These are phyloP conservation scores for Drosophila flavopinicola DNA, from an alignment of 2,888 invertebrate species.

Conservation along the genomic window DNA sequence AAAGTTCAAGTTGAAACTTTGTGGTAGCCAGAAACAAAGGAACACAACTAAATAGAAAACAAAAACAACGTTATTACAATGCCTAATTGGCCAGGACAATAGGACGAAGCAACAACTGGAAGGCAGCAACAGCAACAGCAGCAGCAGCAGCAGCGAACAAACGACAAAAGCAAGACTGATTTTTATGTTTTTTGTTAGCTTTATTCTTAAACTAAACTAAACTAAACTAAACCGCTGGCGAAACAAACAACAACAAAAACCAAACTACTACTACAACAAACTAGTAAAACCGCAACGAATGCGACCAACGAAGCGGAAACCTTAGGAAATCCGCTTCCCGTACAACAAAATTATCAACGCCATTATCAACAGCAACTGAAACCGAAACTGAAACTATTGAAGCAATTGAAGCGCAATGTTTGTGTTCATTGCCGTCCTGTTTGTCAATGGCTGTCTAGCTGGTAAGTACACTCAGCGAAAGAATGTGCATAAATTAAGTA, in stretches of 20 bases:
- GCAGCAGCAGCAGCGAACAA: conserved; percentile 24
- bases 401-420: conserved; percentile 79
- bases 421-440: conserved; percentile 82
- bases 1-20: conserved; percentile 33
- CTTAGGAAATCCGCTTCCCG: conserved; percentile 56
- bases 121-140: conserved; percentile 13
- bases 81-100: conserved; percentile 42
- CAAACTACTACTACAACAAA: conserved; percentile 3
- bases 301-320: conserved; percentile 48
- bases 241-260: conserved; percentile 2
- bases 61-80: conserved; percentile 32
- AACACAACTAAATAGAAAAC: neutral
- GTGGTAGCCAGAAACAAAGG: neutral
- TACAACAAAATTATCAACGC: conserved; percentile 32
- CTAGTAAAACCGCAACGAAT: conserved; percentile 9
- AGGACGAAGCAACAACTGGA: conserved; percentile 10
- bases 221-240: conserved; percentile 21
- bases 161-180: conserved; percentile 79
- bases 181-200: conserved; percentile 79
- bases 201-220: conserved; percentile 37
- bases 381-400: conserved; percentile 38
- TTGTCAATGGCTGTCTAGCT: conserved; percentile 84
- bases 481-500: neutral
- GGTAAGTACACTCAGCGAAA: conserved; percentile 77
- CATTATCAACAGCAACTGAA: conserved; percentile 27